Evolutionary conservation across 1,140 invertebrate species (phyloP).

Genomic region (Achatina immaculata): DNA sequence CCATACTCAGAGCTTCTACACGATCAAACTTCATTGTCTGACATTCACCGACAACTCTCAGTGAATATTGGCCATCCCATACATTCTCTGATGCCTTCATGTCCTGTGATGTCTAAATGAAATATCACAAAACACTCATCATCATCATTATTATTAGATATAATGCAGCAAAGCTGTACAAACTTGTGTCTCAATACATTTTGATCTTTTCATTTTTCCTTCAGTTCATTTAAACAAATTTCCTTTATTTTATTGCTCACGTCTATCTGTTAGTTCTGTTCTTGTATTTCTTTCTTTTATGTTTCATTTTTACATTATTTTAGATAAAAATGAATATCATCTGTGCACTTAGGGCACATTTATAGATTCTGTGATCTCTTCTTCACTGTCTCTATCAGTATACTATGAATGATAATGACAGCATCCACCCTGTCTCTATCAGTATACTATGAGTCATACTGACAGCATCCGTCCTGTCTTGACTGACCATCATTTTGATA

Average conservation of each 20-base stretch:
- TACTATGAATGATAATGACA: no score
- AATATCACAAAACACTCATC: no score
- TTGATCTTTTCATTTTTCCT: not conserved
- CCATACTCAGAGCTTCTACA: slow-evolving; percentile 40
- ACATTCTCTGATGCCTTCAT: not conserved
- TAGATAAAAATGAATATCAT: not conserved
- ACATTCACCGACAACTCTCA: not conserved
- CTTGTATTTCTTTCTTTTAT: not conserved
- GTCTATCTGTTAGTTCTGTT: not conserved
- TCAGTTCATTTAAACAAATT: not conserved
- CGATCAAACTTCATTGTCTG: slow-evolving; percentile 43
- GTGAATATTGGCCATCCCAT: not conserved
- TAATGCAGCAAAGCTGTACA: no score
- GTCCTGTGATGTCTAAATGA: not conserved
- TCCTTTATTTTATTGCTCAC: not conserved
- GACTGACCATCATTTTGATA: no score
- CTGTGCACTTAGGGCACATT: no score
- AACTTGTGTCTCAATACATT: not conserved
- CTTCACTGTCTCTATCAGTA: no score
- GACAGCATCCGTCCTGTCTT: no score
- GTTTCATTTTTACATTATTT: not conserved
- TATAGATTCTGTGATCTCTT: no score
- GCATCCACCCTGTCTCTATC: no score
- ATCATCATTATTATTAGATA: no score
- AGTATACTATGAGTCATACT: no score